A percentile compares a stretch with the other conserved stretches of the same genome.
Evolutionary conservation across 2,888 invertebrate species (phyloP).

Genomic region (Villa cingulata): DNA sequence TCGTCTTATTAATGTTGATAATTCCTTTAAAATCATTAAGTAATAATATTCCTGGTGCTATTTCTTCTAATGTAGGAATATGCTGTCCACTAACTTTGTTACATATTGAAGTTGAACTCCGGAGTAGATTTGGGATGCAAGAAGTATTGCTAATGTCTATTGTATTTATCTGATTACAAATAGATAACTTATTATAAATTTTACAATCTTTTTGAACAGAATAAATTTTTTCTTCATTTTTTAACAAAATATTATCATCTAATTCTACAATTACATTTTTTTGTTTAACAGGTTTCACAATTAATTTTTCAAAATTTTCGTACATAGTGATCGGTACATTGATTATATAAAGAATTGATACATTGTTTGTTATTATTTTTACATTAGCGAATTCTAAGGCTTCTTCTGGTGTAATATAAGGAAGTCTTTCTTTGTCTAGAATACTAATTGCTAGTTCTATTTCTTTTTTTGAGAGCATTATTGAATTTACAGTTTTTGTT

Average conservation of each 20-base stretch:
- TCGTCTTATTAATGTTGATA: background rate
- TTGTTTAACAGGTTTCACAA: constrained; percentile 11
- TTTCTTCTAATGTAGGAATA: constrained; percentile 10
- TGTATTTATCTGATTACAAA: constrained; percentile 9
- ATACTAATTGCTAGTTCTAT: constrained; percentile 6
- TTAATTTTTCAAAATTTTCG: constrained; percentile 9
- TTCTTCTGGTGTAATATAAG: constrained; percentile 13
- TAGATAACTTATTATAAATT: constrained; percentile 8
- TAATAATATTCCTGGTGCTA: constrained; percentile 9
- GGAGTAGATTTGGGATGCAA: constrained; percentile 13
- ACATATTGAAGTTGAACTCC: constrained; percentile 9
- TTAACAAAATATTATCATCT: constrained; percentile 7
- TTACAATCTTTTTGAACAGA: constrained; percentile 9
- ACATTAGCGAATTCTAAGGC: constrained; percentile 15
- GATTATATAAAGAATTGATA: constrained; percentile 13
- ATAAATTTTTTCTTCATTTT: constrained; percentile 10
- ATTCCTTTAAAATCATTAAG: constrained; percentile 10
- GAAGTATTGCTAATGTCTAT: constrained; percentile 8
- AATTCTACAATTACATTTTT: constrained; percentile 8
- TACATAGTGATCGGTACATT: constrained; percentile 12
- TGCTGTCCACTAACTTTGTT: constrained; percentile 10
- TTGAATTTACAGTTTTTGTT: constrained; percentile 8
- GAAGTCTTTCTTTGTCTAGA: constrained; percentile 12
- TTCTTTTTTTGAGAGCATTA: constrained; percentile 11
- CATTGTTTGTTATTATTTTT: constrained; percentile 11